These are phyloP conservation scores for Cantharis flavilabris DNA, from an alignment of 2,888 invertebrate genomes.

Conservation along the genomic window DNA sequence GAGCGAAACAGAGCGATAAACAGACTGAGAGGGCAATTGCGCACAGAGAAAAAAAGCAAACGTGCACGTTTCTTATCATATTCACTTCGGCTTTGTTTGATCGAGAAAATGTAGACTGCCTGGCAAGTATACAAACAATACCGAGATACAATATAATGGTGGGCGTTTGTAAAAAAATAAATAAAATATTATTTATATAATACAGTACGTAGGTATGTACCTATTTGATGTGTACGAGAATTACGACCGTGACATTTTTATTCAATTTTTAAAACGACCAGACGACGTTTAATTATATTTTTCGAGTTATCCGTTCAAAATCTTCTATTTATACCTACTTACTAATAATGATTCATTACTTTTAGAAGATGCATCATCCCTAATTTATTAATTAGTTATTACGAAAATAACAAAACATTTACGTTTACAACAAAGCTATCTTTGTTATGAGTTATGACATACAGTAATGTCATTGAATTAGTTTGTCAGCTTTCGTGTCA, in stretches of 20 bases:
- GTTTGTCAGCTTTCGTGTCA: not conserved
- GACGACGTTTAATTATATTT: not conserved
- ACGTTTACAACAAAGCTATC: not conserved
- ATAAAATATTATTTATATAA: not conserved
- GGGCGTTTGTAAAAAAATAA: not conserved
- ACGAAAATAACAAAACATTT: not conserved
- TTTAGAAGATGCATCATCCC: too few species aligned
- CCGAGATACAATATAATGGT: not conserved
- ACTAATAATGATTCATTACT: too few species aligned
- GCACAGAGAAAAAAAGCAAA: not conserved
- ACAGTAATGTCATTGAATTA: not conserved
- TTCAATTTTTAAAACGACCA: not conserved
- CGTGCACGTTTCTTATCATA: not conserved
- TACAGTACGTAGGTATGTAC: not conserved
- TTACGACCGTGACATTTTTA: constrained; percentile 22
- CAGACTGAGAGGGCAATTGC: constrained; percentile 1
- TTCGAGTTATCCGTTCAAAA: not conserved
- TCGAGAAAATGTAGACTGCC: constrained; percentile 8
- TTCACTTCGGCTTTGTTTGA: constrained; percentile 10
- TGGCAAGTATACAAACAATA: constrained; percentile 7
- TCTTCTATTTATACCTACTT: too few species aligned
- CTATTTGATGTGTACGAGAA: not conserved
- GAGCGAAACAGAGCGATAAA: constrained; percentile 17
- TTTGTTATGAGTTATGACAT: not conserved
- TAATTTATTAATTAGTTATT: not conserved